Evolutionary conservation across 1,140 invertebrate genomes (phyloP), one percentile per base, ranked within the genome.

Genomic region (Cydia pomonella): DNA sequence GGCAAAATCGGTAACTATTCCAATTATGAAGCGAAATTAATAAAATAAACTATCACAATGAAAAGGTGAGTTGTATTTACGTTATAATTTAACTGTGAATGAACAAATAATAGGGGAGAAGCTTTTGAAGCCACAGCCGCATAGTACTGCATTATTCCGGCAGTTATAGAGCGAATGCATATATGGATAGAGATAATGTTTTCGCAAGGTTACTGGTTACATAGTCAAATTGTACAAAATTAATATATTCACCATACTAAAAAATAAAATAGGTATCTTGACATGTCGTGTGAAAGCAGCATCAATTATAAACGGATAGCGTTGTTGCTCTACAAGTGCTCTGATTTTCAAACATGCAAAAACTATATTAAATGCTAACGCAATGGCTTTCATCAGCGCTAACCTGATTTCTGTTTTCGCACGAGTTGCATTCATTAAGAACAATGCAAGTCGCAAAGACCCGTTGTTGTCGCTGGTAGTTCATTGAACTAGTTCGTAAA

Each of bases 381-480:
- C 74, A 72, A 76, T 78, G 73, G 78, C 76, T 77, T 76, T 75
- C 44, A 63, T 18, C 72, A 72, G 29, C 79, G 76, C 79, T 79
- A 80, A 80, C 80, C 73, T 78, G 78, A 84, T 82, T 80, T 79
- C 72, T 75, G 77, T 86, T 88, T 89, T 91, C 89, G 88, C 89
- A 92, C 89, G 84, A 82, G 81, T 85, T 86, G 88, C 84, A 85
- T 84, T 47, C 86, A 84, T 86, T 82, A 82, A 92, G 83, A 92
- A 87, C 88, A 90, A 84, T 89, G 82, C 83, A 80, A 80, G 87
- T 86, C 84, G 78, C 79, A 78, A 75, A 76, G 81, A 87, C 86
- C 81, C 85, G 86, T 89, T 76, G 79, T 76, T 77, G 73, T 29
- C 63, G 80, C 21, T 59, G 7, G 77, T 75, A 86, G 90, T 87